These are phyloP conservation scores for Tragelaphus scriptus DNA, from an alignment of 2,113 vertebrate species.

Conservation along the genomic window DNA sequence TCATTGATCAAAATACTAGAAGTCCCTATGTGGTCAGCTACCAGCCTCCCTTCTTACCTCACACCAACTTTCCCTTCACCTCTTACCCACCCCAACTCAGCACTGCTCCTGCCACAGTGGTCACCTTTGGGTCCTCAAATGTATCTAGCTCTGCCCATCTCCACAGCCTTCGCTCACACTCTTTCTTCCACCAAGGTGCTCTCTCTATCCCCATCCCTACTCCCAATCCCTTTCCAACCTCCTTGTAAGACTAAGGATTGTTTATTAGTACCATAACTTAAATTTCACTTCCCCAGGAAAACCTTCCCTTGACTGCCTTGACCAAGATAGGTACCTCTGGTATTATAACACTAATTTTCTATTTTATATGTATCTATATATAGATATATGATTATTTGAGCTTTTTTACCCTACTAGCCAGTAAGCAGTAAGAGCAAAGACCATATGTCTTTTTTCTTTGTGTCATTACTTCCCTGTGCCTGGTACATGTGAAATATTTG, in stretches of 20 bases:
- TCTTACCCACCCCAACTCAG: not conserved
- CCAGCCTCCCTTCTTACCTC: not conserved
- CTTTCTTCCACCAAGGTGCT: not conserved
- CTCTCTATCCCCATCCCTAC: not conserved
- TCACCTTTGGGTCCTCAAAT: not conserved
- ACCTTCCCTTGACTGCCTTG: not conserved
- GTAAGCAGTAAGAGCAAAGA: not conserved
- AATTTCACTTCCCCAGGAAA: conserved; percentile 6
- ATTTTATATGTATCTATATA: not conserved
- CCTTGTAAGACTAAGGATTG: not conserved
- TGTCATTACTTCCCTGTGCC: not conserved
- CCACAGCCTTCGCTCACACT: not conserved
- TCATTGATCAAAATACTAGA: not conserved
- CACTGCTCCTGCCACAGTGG: not conserved
- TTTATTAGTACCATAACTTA: conserved; percentile 9
- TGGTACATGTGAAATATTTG: not conserved
- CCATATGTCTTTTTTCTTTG: not conserved
- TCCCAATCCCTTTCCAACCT: not conserved
- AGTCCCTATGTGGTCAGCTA: not conserved
- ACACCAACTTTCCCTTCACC: not conserved
- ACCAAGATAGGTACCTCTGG: not conserved
- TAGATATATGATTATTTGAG: not conserved
- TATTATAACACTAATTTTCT: conserved; percentile 11
- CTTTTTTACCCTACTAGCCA: not conserved
- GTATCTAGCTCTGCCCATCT: not conserved